These are phyloP conservation scores for Typhlichthys subterraneus DNA, from an alignment of 2,797 vertebrate species.

Conservation along the genomic window DNA sequence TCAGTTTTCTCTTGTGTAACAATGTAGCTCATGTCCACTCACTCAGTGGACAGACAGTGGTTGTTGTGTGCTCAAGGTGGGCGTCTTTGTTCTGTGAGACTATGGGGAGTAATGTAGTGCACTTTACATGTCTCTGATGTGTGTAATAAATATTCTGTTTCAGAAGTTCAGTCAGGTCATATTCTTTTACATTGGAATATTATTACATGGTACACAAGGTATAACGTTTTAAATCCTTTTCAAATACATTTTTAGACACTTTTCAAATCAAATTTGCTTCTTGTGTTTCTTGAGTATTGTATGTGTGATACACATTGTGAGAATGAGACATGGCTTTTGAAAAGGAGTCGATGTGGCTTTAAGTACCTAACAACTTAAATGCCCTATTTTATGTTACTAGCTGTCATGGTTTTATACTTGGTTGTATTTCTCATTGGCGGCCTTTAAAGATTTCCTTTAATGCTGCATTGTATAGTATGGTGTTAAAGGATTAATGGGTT, in stretches of 20 bases:
- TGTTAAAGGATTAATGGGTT: too few species aligned
- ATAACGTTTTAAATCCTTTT: conserved; percentile 4
- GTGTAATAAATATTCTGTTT: conserved; percentile 62
- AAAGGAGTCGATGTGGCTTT: conserved; percentile 28
- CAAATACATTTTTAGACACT: not conserved
- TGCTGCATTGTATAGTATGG: conserved; percentile 1
- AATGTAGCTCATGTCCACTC: conserved; percentile 34
- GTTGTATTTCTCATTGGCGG: not conserved
- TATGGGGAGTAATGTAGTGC: conserved; percentile 33
- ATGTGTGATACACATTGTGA: too few species aligned
- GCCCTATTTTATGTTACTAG: conserved; percentile 18
- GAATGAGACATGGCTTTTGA: conserved; percentile 17
- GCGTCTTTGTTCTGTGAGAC: not conserved
- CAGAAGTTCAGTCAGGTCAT: conserved; percentile 25
- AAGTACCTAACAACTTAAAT: conserved; percentile 31
- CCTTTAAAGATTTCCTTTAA: conserved; percentile 11
- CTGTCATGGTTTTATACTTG: conserved; percentile 25
- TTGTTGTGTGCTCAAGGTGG: conserved; percentile 44
- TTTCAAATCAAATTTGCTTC: conserved; percentile 1
- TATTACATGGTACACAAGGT: not conserved
- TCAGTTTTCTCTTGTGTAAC: conserved; percentile 14
- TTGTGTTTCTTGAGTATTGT: conserved; percentile 1
- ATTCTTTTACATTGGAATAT: not conserved
- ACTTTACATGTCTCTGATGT: conserved; percentile 44
- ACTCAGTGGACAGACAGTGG: conserved; percentile 23